These are phyloP conservation scores for Amia ocellicauda DNA, from an alignment of 2,113 vertebrate genomes.

Conservation along the genomic window DNA sequence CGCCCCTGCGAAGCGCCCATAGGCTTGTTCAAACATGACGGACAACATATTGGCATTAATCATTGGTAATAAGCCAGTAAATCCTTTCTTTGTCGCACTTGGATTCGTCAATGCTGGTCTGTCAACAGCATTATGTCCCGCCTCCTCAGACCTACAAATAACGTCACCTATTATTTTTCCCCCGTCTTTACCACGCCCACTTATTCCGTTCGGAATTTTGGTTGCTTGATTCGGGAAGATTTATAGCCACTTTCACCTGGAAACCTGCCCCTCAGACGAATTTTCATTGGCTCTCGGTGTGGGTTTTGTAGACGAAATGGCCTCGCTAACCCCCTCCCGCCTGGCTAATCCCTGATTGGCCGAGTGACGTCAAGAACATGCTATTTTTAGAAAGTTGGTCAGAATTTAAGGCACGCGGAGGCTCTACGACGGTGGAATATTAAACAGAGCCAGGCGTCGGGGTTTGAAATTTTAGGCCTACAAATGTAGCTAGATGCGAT, in stretches of 20 bases:
- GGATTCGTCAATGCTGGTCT: constrained; percentile 41
- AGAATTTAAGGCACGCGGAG: constrained; percentile 50
- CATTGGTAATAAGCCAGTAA: constrained; percentile 41
- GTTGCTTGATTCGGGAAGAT: constrained; percentile 13
- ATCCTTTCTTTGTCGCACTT: constrained; percentile 28
- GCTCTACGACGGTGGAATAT: constrained; percentile 39
- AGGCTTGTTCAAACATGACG: constrained; percentile 36
- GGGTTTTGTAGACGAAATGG: constrained; percentile 25
- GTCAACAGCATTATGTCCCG: constrained; percentile 35
- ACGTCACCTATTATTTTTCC: constrained; percentile 37
- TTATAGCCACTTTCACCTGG: constrained; percentile 17
- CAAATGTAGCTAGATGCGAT: too few relatives aligned
- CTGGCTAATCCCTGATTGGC: constrained; percentile 56
- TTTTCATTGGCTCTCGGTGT: constrained; percentile 21
- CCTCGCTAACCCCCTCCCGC: constrained; percentile 34
- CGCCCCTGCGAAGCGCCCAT: constrained; percentile 38
- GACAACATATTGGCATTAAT: not conserved
- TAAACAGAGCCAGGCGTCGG: constrained; percentile 29
- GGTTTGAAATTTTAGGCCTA: not conserved
- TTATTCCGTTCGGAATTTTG: constrained; percentile 15
- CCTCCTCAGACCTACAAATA: constrained; percentile 40
- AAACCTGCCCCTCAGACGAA: constrained; percentile 22
- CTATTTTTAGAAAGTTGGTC: constrained; percentile 69
- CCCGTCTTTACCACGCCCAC: constrained; percentile 20
- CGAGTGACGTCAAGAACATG: constrained; percentile 45